Base-by-base conservation (phyloP, 2,797 vertebrate species). In the Lycodopsis pacificus region DNA sequence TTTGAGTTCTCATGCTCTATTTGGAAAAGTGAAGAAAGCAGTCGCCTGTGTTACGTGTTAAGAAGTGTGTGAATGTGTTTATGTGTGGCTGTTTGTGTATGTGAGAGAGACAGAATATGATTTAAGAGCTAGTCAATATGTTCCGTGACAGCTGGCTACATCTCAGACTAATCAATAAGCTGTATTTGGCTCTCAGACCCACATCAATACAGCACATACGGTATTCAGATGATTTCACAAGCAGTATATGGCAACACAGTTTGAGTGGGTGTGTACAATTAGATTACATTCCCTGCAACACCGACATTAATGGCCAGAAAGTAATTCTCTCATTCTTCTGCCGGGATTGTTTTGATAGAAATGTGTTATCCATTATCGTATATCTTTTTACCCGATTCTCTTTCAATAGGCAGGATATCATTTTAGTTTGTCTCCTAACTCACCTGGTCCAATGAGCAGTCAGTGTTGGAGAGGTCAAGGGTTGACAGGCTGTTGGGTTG, bases 391-490 rank as follows among this genome's bases (percentile, higher is more conserved):
- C 0, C 7, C 2, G 25, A 63, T 67, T 48, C 14, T 36, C 4
- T 48, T 38, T n/a, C 32, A 15, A n/a, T 17, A 12, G 6, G 17
- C 25, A 40, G 25, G 25, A 7, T 30, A 11, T 61, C 0, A 3
- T 13, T 10, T 63, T 34, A 59, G 32, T 3, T 5, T 38, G 62
- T 17, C 32, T 27, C 34, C 5, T 12, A 48, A 85, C 93, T 93
- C 95, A 99, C 98, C 96, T 96, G 95, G 90, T 99, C 98, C 89
- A 99, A 93, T 0, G 97, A 96, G 90, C 97, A 99, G 89, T 99
- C 98, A 0, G 97, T 97, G 91, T 97, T 97, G 86, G 97, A 99
- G 87, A 99, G 94, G 93, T 99, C 98, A 92, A 99, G 95, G 19
- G 96, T 96, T 71, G 87, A 88, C 88, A 99, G 94, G 82, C 94